Conservation (phyloP, 2,888 invertebrate genomes). For the Hypsopygia costalis region DNA sequence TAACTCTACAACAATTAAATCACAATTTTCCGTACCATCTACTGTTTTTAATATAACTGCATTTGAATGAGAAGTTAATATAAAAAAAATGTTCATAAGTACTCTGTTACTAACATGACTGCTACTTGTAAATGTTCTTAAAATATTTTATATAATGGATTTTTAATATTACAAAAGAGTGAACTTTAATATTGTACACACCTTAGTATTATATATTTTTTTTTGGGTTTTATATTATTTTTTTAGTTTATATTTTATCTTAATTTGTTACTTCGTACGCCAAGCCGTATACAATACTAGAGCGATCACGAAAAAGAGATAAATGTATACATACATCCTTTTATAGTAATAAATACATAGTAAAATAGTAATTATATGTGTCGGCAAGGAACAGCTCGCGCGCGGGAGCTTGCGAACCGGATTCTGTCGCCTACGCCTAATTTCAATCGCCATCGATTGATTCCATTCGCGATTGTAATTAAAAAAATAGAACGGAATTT, state of each 20-base stretch:
- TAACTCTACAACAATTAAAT: constrained; percentile 75
- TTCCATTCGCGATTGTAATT: constrained; percentile 22
- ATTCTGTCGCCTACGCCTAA: background rate
- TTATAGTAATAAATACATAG: constrained; percentile 64
- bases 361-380: constrained; percentile 57
- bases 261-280: constrained; percentile 66
- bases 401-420: background rate
- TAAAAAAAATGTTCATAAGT: constrained; percentile 56
- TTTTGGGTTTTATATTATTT: constrained; percentile 41
- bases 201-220: constrained; percentile 59
- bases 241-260: constrained; percentile 54
- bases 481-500: constrained; percentile 26
- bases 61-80: constrained; percentile 46
- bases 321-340: constrained; percentile 62
- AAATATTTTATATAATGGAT: constrained; percentile 61
- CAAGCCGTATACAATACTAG: constrained; percentile 77
- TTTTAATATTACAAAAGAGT: constrained; percentile 51
- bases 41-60: constrained; percentile 52
- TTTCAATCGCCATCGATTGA: constrained; percentile 5
- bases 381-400: constrained; percentile 38
- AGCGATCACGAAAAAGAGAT: constrained; percentile 56
- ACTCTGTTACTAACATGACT: constrained; percentile 62
- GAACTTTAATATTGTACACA: constrained; percentile 75
- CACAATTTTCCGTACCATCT: constrained; percentile 68
- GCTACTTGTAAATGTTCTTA: constrained; percentile 74